phyloP scores from a whole-genome alignment of 2,888 invertebrate species.

The Nematopogon swammerdamellus region DNA sequence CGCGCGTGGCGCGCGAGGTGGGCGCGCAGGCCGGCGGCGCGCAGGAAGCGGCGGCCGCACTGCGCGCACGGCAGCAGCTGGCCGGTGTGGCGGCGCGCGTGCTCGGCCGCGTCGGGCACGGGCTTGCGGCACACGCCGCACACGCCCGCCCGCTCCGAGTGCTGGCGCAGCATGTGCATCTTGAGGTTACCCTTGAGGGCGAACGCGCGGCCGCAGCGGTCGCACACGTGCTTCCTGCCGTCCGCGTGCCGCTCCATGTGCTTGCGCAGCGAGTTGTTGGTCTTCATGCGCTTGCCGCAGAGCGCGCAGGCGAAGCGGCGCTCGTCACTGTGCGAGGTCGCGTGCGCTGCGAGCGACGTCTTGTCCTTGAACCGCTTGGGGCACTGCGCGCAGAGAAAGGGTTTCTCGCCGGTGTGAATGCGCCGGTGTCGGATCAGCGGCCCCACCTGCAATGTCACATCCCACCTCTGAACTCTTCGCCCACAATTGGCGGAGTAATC shows the following conservation, averaged over 20 bases:
- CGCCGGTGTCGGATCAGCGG: slow-evolving; percentile 8
- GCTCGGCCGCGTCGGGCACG: background rate
- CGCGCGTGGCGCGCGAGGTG: slow-evolving; percentile 10
- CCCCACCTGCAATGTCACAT: background rate
- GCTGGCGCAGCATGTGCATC: slow-evolving; percentile 9
- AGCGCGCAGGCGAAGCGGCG: background rate
- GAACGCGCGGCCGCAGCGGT: slow-evolving; percentile 5
- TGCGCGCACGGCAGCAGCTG: slow-evolving; percentile 12
- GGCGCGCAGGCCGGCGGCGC: slow-evolving; percentile 5
- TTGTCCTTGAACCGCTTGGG: background rate
- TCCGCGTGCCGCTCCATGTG: background rate
- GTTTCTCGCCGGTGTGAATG: slow-evolving; percentile 2
- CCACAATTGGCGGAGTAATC: no score
- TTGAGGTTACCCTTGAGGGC: slow-evolving; percentile 10
- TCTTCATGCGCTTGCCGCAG: slow-evolving; percentile 1
- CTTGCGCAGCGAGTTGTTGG: background rate
- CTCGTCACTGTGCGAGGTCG: background rate
- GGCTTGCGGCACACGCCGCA: background rate
- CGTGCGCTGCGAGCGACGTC: background rate
- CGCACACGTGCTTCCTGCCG: background rate
- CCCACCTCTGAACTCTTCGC: no score
- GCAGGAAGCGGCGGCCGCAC: slow-evolving; percentile 7
- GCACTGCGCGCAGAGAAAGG: background rate
- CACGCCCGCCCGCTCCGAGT: slow-evolving; percentile 9
- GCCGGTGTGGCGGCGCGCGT: slow-evolving; percentile 2